Conservation (phyloP, 2,113 vertebrate genomes). For the Albula goreensis region DNA sequence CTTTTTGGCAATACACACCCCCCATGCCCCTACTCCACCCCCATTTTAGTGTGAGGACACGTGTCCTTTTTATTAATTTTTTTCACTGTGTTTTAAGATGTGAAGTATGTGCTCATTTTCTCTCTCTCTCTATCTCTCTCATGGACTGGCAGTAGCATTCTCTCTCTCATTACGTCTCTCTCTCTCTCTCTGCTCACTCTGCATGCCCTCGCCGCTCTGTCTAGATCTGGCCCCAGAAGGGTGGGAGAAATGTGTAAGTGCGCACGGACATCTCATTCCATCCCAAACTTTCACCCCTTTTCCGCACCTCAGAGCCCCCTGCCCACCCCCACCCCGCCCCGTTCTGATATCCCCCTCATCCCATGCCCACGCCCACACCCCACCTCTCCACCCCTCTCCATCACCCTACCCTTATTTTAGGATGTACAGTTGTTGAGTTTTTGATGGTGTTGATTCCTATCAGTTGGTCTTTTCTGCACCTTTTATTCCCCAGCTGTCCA, state of each 20-base stretch:
- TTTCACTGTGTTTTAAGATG: constrained; percentile 13
- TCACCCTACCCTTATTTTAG: too few relatives aligned
- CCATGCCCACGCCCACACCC: neutral
- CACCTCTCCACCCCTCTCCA: neutral
- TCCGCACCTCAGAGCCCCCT: neutral
- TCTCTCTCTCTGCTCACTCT: constrained; percentile 85
- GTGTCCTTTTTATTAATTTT: neutral
- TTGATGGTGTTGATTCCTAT: too few relatives aligned
- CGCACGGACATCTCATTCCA: constrained; percentile 83
- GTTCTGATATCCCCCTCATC: neutral
- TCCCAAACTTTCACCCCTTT: constrained; percentile 32
- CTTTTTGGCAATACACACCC: too few relatives aligned
- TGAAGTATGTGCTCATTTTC: constrained; percentile 25
- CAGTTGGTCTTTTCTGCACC: too few relatives aligned
- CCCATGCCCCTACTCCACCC: too few relatives aligned
- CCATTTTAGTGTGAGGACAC: neutral
- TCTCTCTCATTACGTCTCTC: constrained; percentile 76
- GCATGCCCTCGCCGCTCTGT: constrained; percentile 96
- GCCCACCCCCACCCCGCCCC: neutral
- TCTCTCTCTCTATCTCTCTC: neutral
- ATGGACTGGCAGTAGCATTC: constrained; percentile 60
- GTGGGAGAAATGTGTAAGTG: constrained; percentile 95
- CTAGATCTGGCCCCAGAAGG: constrained; percentile 87
- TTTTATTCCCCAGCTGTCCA: too few relatives aligned
- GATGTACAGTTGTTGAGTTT: too few relatives aligned